phyloP scores from a whole-genome alignment of 2,113 vertebrate genomes.

The Rhynchomys soricoides region DNA sequence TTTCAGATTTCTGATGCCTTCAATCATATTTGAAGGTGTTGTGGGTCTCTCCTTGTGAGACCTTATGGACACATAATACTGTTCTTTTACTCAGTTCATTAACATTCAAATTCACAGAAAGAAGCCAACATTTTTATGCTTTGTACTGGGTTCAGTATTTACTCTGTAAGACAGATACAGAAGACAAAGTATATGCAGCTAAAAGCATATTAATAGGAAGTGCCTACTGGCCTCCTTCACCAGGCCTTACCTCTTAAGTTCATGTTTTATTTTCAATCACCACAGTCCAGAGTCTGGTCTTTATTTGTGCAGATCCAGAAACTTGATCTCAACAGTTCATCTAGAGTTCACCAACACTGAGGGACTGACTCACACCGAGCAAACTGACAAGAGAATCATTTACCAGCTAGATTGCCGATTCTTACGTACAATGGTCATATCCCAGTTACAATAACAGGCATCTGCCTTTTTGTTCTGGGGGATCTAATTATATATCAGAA shows the following conservation, averaged over 20 bases:
- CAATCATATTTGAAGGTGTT: neutral
- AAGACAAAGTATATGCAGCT: neutral
- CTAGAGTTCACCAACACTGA: constrained; percentile 67
- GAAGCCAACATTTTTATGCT: neutral
- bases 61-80: neutral
- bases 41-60: neutral
- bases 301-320: constrained; percentile 55
- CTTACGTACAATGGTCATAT: neutral
- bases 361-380: constrained; percentile 67
- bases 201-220: constrained; percentile 1
- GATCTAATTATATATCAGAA: constrained; percentile 66
- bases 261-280: constrained; percentile 62
- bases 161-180: neutral
- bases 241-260: neutral
- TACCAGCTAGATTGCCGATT: constrained; percentile 41
- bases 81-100: neutral
- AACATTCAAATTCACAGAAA: neutral
- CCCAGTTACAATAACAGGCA: constrained; percentile 43
- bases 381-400: constrained; percentile 64
- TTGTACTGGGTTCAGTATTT: neutral
- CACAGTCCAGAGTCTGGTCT: constrained; percentile 34
- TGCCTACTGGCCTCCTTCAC: neutral
- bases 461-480: constrained; percentile 48
- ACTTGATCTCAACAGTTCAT: constrained; percentile 69
- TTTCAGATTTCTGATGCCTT: neutral